These are phyloP conservation scores for Sphaerodactylus townsendi DNA, from an alignment of 2,113 vertebrate species.

Conservation along the genomic window DNA sequence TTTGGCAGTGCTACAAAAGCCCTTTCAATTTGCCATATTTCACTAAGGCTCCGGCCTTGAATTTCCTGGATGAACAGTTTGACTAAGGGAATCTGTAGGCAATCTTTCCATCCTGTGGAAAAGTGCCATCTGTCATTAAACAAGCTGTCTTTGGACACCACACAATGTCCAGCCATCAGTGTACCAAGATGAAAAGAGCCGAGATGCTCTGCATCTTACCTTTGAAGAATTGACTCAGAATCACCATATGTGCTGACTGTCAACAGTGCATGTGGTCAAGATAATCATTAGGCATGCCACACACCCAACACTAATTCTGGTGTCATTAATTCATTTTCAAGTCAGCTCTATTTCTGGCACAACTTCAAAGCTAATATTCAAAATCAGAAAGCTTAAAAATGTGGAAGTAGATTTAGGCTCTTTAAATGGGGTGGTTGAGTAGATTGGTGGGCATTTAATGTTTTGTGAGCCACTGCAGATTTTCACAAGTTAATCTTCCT, in stretches of 20 bases:
- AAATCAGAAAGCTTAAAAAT: slow-evolving; percentile 70
- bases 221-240: slow-evolving; percentile 69
- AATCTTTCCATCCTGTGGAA: slow-evolving; percentile 45
- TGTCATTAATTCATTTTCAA: slow-evolving; percentile 71
- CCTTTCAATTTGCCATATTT: slow-evolving; percentile 22
- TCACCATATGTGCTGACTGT: slow-evolving; percentile 62
- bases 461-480: slow-evolving; percentile 61
- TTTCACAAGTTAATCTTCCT: slow-evolving; percentile 54
- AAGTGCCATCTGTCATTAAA: slow-evolving; percentile 52
- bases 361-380: slow-evolving; percentile 74
- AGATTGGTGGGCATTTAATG: slow-evolving; percentile 65
- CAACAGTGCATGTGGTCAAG: slow-evolving; percentile 52
- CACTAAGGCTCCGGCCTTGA: neutral
- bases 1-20: slow-evolving; percentile 11
- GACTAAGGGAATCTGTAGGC: slow-evolving; percentile 26
- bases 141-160: slow-evolving; percentile 58
- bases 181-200: slow-evolving; percentile 63
- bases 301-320: slow-evolving; percentile 63
- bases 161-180: slow-evolving; percentile 60
- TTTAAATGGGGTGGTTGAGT: slow-evolving; percentile 68
- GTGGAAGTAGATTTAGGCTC: slow-evolving; percentile 66
- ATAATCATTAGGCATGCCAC: slow-evolving; percentile 62
- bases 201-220: slow-evolving; percentile 70
- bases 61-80: slow-evolving; percentile 19
- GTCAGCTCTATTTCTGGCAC: slow-evolving; percentile 65